Evolutionary conservation across 2,113 vertebrate species (phyloP).

Genomic region (Theristicus caerulescens): DNA sequence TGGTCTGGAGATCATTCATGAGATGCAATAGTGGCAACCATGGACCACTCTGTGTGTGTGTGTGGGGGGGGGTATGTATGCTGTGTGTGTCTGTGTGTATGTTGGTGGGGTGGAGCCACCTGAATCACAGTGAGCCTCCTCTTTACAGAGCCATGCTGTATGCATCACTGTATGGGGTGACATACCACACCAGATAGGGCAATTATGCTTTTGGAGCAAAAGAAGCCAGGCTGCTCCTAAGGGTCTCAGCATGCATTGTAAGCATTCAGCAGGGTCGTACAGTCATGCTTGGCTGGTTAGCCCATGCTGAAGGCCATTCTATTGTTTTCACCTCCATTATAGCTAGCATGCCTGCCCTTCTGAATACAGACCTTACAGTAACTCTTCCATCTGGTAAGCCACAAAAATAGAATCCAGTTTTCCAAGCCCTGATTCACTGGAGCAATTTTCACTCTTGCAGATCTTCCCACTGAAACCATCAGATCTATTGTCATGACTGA

Average conservation of each 20-base stretch:
- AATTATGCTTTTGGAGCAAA: background rate
- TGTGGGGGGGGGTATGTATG: too few relatives aligned
- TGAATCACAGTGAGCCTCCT: background rate
- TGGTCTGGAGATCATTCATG: background rate
- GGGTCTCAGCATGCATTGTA: background rate
- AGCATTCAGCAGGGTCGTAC: background rate
- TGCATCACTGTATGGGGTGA: background rate
- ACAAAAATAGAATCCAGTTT: background rate
- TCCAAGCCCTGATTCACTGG: background rate
- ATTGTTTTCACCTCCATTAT: background rate
- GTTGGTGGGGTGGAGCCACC: background rate
- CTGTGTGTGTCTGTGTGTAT: background rate
- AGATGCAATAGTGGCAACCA: background rate
- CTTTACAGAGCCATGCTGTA: background rate
- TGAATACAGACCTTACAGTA: background rate
- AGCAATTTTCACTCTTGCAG: background rate
- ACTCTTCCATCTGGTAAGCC: background rate
- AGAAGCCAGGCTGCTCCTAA: background rate
- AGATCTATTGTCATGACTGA: background rate
- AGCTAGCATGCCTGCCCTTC: background rate
- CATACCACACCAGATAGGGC: background rate
- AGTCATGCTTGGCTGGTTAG: background rate
- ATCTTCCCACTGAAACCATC: background rate
- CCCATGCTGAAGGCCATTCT: background rate
- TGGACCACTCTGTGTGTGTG: background rate